A percentile compares a stretch with the other conserved stretches of the same genome.
Evolutionary conservation across 2,113 vertebrate species (phyloP).

Genomic region (Lates calcarifer): DNA sequence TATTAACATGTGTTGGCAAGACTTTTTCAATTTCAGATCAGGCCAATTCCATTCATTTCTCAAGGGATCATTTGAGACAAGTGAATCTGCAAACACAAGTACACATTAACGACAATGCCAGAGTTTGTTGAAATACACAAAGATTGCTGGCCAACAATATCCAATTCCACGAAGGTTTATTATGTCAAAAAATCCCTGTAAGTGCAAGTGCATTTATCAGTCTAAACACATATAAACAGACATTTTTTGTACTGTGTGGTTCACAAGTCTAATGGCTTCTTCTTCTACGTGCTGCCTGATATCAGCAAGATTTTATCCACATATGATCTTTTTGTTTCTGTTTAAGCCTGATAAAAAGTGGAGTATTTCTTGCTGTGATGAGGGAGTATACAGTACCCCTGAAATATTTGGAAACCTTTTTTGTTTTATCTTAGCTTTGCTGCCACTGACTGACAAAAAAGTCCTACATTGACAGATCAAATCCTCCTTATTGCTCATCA

Average conservation of each 20-base stretch:
- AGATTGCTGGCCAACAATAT: no score
- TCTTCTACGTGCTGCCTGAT: not conserved
- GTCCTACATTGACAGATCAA: not conserved
- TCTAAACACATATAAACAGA: not conserved
- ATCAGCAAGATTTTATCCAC: not conserved
- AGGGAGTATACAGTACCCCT: not conserved
- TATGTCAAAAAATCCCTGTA: not conserved
- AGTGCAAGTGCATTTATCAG: not conserved
- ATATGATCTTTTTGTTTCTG: not conserved
- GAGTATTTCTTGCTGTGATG: slow-evolving; percentile 1
- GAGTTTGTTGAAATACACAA: not conserved
- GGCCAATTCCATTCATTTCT: not conserved
- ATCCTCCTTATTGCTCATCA: not conserved
- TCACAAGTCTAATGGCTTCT: not conserved
- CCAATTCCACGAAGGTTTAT: no score
- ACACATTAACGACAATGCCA: not conserved
- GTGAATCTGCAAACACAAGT: not conserved
- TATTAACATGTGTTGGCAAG: not conserved
- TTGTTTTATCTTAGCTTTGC: not conserved
- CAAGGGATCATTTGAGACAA: not conserved
- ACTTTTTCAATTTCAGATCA: not conserved
- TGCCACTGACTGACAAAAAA: not conserved
- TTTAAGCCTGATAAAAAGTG: not conserved
- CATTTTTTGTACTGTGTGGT: not conserved
- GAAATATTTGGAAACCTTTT: not conserved